Evolutionary conservation across 2,113 vertebrate genomes (phyloP), one percentile per base, ranked within the genome.

Genomic region (Eptesicus fuscus): DNA sequence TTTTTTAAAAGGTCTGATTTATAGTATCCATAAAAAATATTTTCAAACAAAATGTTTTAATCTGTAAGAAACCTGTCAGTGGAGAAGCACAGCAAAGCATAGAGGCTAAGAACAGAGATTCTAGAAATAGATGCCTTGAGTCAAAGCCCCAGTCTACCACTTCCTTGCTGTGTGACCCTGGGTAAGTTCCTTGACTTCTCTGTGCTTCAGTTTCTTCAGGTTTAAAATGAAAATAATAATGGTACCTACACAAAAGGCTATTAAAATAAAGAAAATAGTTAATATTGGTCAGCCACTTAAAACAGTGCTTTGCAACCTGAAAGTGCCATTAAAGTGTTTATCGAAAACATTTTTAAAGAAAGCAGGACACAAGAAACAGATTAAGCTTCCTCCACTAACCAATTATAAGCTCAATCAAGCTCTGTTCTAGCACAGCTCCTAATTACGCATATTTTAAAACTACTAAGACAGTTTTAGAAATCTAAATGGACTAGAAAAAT

Each of bases 111-210:
- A 74, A 67, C 37, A 69, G 18, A 51, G 67, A 14, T 35, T 22
- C 37, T 2, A 3, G 6, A 47, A 13, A 40, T 0, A 4, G 9
- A 42, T 6, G 20, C 20, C 13, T 9, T 1, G 0, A 22, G 17
- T 63, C 12, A 2, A 56, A 87, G 23, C 44, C 28, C 18, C 17
- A 4, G 69, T 1, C 69, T 32, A 32, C 77, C 9, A 1, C 78
- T 22, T 44, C 32, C 78, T 7, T 35, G n/a, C 91, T 56, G 10
- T 53, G 70, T 56, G 63, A 37, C 18, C 10, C 56, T 17, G 30
- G 53, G 2, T 16, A 9, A 53, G 28, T 2, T 17, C 10, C 56
- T 47, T 47, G 78, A 28, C 32, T 37, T 44, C 65, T 74, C 35
- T 78, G 79, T 53, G 35, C 74, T 30, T 44, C 51, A 0, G 2